Evolutionary conservation across 1,140 invertebrate genomes (phyloP).

Genomic region (Popillia japonica): DNA sequence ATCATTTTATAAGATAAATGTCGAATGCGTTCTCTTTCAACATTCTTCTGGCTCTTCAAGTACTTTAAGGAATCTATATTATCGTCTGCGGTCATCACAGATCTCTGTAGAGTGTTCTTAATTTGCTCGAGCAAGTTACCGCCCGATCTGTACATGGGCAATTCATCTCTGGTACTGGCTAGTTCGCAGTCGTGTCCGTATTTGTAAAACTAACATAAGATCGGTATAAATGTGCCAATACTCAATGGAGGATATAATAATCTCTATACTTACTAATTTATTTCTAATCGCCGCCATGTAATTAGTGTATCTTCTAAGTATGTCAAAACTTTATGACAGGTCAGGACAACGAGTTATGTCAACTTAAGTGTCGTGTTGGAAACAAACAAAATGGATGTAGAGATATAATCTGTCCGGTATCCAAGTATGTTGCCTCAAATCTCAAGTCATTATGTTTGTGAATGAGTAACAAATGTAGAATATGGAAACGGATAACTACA

Average conservation of each 20-base stretch:
- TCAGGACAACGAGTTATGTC: too few species aligned
- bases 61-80: not conserved
- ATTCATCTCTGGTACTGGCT: not conserved
- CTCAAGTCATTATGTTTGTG: too few species aligned
- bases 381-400: too few species aligned
- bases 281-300: not conserved
- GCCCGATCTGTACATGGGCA: slow-evolving; percentile 26
- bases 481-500: too few species aligned
- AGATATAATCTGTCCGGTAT: too few species aligned
- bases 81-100: not conserved
- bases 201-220: not conserved
- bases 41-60: slow-evolving; percentile 1
- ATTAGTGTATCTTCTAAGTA: too few species aligned
- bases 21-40: not conserved
- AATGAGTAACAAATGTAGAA: too few species aligned
- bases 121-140: not conserved
- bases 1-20: not conserved
- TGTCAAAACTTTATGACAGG: too few species aligned
- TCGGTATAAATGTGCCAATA: not conserved
- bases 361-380: too few species aligned
- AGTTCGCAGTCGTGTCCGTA: slow-evolving; percentile 31
- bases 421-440: too few species aligned
- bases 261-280: not conserved
- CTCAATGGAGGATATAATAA: not conserved
- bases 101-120: not conserved